A percentile compares a stretch with the other conserved stretches of the same genome.
Evolutionary conservation across 2,888 invertebrate genomes (phyloP).

Genomic region (Mimumesa dahlbomi): DNA sequence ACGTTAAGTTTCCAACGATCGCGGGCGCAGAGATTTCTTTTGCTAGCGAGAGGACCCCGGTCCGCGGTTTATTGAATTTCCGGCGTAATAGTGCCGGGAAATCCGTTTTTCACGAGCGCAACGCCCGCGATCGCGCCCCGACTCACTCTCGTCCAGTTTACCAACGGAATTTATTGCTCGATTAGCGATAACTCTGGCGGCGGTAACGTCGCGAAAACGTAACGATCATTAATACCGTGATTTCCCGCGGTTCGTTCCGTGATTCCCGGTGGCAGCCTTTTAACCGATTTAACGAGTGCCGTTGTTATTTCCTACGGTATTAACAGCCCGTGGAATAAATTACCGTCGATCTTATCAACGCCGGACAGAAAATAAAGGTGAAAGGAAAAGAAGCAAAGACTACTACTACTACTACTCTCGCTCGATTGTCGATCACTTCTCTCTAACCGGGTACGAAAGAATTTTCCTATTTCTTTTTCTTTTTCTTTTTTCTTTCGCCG

Average conservation of each 20-base stretch:
- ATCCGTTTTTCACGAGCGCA: conserved; percentile 43
- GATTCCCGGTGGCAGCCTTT: not conserved
- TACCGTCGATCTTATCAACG: conserved; percentile 18
- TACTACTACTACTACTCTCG: no score
- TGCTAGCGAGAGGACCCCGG: conserved; percentile 13
- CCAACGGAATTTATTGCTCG: conserved; percentile 42
- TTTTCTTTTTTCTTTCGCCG: conserved; percentile 12
- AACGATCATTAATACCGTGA: conserved; percentile 39
- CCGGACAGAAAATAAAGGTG: no score
- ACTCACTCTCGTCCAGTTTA: not conserved
- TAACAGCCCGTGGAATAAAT: conserved; percentile 25
- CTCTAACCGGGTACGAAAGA: no score
- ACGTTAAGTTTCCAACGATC: conserved; percentile 15
- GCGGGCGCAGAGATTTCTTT: conserved; percentile 47
- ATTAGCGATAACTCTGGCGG: conserved; percentile 53
- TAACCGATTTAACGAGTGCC: conserved; percentile 21
- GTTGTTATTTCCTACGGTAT: conserved; percentile 5
- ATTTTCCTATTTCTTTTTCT: no score
- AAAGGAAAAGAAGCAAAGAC: not conserved
- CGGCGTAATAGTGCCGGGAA: conserved; percentile 47
- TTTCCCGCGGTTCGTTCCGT: conserved; percentile 22
- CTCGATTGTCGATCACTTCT: no score
- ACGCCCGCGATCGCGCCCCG: not conserved
- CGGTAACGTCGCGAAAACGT: conserved; percentile 44
- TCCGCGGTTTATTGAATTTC: conserved; percentile 60